Evolutionary conservation across 2,113 vertebrate genomes (phyloP).

Genomic region (Ranitomeya imitator): DNA sequence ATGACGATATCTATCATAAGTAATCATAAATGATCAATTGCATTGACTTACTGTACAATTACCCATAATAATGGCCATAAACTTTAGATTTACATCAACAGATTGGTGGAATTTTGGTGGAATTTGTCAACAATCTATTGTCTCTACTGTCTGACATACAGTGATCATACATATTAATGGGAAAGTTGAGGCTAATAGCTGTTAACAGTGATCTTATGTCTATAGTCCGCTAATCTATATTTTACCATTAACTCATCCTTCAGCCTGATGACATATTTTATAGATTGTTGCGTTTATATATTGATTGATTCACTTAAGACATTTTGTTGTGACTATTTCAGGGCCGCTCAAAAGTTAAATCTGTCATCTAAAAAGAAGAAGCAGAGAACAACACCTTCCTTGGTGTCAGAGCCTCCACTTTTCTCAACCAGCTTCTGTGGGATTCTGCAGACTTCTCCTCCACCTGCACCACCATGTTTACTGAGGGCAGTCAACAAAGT

Average conservation of each 20-base stretch:
- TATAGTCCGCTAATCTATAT: background rate
- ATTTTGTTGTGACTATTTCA: constrained; percentile 62
- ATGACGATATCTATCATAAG: too few species aligned
- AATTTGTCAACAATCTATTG: background rate
- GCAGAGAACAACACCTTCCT: constrained; percentile 76
- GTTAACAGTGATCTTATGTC: background rate
- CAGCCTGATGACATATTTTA: background rate
- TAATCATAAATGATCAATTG: background rate
- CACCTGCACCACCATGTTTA: constrained; percentile 93
- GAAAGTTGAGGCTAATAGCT: background rate
- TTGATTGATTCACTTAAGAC: background rate
- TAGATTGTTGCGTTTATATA: background rate
- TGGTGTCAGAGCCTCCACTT: constrained; percentile 80
- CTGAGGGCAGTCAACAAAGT: constrained; percentile 93
- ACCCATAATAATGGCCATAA: too few species aligned
- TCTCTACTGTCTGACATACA: background rate
- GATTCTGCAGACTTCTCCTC: constrained; percentile 84
- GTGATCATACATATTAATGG: too few species aligned
- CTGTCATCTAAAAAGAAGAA: constrained; percentile 97
- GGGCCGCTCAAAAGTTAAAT: constrained; percentile 97
- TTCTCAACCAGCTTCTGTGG: constrained; percentile 94
- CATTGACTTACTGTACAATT: too few species aligned
- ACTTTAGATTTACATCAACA: background rate
- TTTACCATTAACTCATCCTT: background rate
- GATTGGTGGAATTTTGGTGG: background rate